These are phyloP conservation scores for Tanypteryx hageni DNA, from an alignment of 2,888 invertebrate species.

Conservation along the genomic window DNA sequence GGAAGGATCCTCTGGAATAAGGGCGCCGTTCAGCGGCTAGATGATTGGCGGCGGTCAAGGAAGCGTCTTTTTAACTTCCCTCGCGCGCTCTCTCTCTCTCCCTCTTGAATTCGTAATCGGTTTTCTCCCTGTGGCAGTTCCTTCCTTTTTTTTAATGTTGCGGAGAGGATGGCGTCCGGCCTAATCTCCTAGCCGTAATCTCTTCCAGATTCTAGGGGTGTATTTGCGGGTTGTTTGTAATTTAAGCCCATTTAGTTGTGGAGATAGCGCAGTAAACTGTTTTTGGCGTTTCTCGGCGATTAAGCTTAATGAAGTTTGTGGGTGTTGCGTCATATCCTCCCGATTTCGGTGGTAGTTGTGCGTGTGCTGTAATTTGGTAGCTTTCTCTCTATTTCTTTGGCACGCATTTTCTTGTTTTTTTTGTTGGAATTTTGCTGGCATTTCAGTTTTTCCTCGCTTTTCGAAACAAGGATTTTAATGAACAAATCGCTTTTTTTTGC, in stretches of 20 bases:
- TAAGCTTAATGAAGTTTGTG: no score
- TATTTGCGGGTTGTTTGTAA: not conserved
- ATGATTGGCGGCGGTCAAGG: slow-evolving; percentile 28
- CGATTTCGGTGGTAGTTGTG: no score
- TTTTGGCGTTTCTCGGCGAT: no score
- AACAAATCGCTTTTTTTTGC: no score
- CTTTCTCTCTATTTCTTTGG: no score
- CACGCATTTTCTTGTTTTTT: no score
- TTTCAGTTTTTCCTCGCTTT: no score
- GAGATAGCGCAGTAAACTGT: not conserved
- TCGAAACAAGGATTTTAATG: no score
- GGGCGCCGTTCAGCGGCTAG: not conserved
- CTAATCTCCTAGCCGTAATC: not conserved
- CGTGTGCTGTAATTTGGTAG: no score
- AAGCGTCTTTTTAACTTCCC: not conserved
- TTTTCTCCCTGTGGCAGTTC: not conserved
- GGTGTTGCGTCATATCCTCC: no score
- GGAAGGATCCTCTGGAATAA: not conserved
- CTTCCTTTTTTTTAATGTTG: not conserved
- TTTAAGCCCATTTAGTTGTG: not conserved
- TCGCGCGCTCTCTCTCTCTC: not conserved
- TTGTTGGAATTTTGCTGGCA: no score
- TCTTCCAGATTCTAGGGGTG: not conserved
- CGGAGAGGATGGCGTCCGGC: not conserved
- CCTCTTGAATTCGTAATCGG: slow-evolving; percentile 23